These are phyloP conservation scores for Muntiacus muntjak DNA, from an alignment of 2,113 vertebrate genomes.

Conservation along the genomic window DNA sequence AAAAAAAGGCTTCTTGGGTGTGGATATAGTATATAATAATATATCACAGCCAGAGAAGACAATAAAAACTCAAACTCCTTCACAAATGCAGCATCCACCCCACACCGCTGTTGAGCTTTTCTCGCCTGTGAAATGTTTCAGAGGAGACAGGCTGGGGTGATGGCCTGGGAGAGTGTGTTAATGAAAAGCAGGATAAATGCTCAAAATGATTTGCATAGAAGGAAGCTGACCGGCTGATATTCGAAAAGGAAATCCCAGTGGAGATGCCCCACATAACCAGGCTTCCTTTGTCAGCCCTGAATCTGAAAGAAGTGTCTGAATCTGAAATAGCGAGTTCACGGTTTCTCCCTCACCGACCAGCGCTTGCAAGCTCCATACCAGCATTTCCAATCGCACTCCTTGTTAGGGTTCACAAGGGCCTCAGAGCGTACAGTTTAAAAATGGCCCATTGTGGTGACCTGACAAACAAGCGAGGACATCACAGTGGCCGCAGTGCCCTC, in stretches of 20 bases:
- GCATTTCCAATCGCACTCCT: rapidly evolving
- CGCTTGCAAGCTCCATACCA: background rate
- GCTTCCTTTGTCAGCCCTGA: slow-evolving; percentile 36
- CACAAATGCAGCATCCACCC: background rate
- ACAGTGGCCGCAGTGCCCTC: background rate
- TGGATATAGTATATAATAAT: background rate
- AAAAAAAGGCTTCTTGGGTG: background rate
- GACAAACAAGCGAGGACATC: background rate
- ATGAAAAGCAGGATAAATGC: slow-evolving; percentile 72
- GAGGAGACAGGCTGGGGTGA: slow-evolving; percentile 45
- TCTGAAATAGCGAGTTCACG: slow-evolving; percentile 43
- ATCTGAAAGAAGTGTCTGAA: background rate
- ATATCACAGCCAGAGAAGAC: background rate
- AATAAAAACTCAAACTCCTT: background rate
- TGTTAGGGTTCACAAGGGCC: background rate
- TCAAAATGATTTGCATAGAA: slow-evolving; percentile 76
- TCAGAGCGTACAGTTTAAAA: background rate
- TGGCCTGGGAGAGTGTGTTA: slow-evolving; percentile 72
- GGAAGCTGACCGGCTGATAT: slow-evolving; percentile 59
- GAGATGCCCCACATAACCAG: slow-evolving; percentile 65
- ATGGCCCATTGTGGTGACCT: background rate
- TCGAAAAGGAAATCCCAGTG: slow-evolving; percentile 60
- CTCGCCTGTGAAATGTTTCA: slow-evolving; percentile 49
- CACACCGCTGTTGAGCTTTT: background rate
- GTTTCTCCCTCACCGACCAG: slow-evolving; percentile 33